Percentiles rank a stretch among this genome's conserved stretches.
Conservation (phyloP, 2,797 vertebrate species). For the Lophotriccus pileatus region DNA sequence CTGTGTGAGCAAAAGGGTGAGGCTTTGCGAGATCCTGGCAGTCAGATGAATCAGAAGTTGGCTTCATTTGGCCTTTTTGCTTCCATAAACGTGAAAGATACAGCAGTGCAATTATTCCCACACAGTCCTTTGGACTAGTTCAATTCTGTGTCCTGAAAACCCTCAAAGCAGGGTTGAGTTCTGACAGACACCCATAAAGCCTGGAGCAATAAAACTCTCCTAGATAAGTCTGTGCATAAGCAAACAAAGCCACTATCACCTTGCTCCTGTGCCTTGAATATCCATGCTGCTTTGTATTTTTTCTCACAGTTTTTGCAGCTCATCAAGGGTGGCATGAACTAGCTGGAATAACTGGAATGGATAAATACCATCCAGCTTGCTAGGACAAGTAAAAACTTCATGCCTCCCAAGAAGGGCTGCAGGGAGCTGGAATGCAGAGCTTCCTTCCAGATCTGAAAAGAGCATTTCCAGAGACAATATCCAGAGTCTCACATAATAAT, state of each 20-base stretch:
- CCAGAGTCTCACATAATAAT: not conserved
- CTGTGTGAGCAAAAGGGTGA: slow-evolving; percentile 54
- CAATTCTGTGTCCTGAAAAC: not conserved
- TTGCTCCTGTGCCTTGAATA: not conserved
- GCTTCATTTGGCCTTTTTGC: not conserved
- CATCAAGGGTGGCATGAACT: not conserved
- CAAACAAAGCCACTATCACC: not conserved
- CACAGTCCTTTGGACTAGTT: not conserved
- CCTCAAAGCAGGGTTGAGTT: not conserved
- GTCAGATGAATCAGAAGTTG: slow-evolving; percentile 32
- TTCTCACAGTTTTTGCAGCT: slow-evolving; percentile 17
- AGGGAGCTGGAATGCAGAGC: not conserved
- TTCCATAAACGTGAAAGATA: not conserved
- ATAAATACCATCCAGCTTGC: slow-evolving; percentile 28
- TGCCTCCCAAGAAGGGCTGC: slow-evolving; percentile 13
- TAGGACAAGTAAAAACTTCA: not conserved
- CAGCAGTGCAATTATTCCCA: not conserved
- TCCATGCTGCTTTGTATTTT: not conserved
- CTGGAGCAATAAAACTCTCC: not conserved
- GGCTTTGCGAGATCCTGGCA: slow-evolving; percentile 14
- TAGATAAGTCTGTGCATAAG: not conserved
- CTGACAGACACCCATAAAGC: not conserved
- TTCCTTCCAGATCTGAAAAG: slow-evolving; percentile 6
- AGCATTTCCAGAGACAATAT: slow-evolving; percentile 10
- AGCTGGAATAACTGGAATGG: slow-evolving; percentile 43